Conservation (phyloP, 2,888 invertebrate species). For the Ceratothoa steindachneri region DNA sequence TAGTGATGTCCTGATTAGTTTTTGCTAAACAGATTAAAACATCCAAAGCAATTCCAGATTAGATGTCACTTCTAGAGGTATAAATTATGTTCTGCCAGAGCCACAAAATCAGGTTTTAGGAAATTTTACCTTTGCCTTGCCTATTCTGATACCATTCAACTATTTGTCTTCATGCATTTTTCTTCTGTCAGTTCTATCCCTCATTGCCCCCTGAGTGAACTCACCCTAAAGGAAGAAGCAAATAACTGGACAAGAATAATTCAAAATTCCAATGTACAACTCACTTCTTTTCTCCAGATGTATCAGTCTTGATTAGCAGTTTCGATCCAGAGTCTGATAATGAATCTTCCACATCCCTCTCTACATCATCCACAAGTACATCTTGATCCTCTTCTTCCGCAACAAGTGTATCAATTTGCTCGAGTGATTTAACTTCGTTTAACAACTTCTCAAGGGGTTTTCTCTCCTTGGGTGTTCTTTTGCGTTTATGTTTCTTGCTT, state of each 20-base stretch:
- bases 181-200: no score
- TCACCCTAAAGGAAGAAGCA: no score
- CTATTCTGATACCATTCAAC: no score
- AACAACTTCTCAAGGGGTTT: not conserved
- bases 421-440: not conserved
- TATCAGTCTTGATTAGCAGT: not conserved
- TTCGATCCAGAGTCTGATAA: not conserved
- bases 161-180: no score
- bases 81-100: not conserved
- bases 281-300: not conserved
- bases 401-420: not conserved
- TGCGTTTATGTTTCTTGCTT: not conserved
- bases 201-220: no score
- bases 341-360: not conserved
- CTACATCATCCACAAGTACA: not conserved
- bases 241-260: no score
- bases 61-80: not conserved
- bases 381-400: not conserved
- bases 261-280: no score
- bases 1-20: no score
- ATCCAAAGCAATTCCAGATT: no score
- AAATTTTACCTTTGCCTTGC: no score
- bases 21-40: no score
- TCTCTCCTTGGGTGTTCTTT: not conserved
- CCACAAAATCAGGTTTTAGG: not conserved